Base-by-base conservation (phyloP, 1,140 invertebrate species). In the Calephelis virginiensis region DNA sequence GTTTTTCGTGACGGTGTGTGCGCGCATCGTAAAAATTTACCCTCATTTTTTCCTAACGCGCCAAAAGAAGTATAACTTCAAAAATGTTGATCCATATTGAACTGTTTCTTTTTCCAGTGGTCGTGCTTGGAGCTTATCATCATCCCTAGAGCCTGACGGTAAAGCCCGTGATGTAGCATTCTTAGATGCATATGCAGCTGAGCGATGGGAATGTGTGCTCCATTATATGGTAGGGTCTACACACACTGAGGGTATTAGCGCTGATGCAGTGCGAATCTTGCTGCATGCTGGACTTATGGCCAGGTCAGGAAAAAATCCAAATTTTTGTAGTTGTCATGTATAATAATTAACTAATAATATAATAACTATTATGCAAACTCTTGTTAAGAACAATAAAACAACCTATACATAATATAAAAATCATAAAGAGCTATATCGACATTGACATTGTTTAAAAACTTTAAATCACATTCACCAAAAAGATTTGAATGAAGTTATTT, bases 191-290 rank as follows among this genome's bases (percentile, higher is more conserved):
- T 99, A 99, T 91, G 97, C 98, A 0, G 91, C 97, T 76, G 97
- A 98, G 81, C 92, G 98, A 60, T 99, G 98, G 98, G 97, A 99
- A 89, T 98, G 97, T 87, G 97, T 99, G 9, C 92, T 99, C 4
- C 97, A 99, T 91, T 99, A 98, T 83, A 98, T 99, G 96, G 98
- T 98, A 59, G 97, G 97, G 17, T 97, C 96, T 8, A 94, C 96
- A 45, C 89, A 91, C 70, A 91, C 90, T 5, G 97, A 98, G 89
- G 97, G 96, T 45, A 98, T 99, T 67, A 98, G 97, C 67, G 94
- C 95, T 53, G 98, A 99, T 93, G 97, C 98, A 60, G 97, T 98
- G 7, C 93, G 97, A 76, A 97, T 99, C 70, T 91, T 99, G 64
- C 91, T 98, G 17, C 96, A 98, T 91, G 96, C 98, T 64, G 96